These are phyloP conservation scores for Sebastes nivosus DNA, from an alignment of 2,797 vertebrate species.

Conservation along the genomic window DNA sequence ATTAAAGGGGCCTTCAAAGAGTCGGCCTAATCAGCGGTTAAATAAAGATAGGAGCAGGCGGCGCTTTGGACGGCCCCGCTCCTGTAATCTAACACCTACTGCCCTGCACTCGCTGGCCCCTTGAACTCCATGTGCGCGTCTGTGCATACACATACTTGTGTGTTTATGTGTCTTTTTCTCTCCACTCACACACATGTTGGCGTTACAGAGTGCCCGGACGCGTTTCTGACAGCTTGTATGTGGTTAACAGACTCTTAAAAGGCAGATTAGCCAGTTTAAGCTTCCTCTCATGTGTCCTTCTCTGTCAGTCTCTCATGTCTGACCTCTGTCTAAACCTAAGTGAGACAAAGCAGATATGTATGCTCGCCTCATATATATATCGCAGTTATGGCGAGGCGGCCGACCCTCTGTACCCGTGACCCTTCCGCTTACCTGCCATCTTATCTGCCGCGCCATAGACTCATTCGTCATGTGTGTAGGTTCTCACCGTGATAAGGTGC, in stretches of 20 bases:
- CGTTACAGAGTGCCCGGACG: conserved; percentile 34
- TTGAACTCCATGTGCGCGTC: conserved; percentile 51
- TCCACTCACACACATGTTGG: conserved; percentile 34
- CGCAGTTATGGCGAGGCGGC: conserved; percentile 28
- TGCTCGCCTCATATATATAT: conserved; percentile 45
- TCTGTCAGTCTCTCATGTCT: conserved; percentile 47
- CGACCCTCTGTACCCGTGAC: conserved; percentile 64
- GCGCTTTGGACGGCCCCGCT: conserved; percentile 73
- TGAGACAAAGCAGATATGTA: conserved; percentile 67
- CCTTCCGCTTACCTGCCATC: conserved; percentile 70
- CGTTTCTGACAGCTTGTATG: conserved; percentile 70
- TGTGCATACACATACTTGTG: conserved; percentile 44
- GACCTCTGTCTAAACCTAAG: conserved; percentile 66
- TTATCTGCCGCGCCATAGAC: conserved; percentile 74
- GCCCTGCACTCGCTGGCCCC: conserved; percentile 71
- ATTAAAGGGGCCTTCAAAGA: conserved; percentile 82
- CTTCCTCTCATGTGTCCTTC: conserved; percentile 59
- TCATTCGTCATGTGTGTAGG: conserved; percentile 74
- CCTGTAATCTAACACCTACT: conserved; percentile 82
- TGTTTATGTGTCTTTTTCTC: conserved; percentile 54
- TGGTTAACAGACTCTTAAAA: conserved; percentile 69
- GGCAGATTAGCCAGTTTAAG: conserved; percentile 66
- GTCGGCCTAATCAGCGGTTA: conserved; percentile 76
- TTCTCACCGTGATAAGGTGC: conserved; percentile 80
- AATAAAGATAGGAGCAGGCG: conserved; percentile 80